A percentile compares a stretch with the other conserved stretches of the same genome.
phyloP scores from a whole-genome alignment of 2,113 vertebrate species.

The Xiphophorus couchianus region DNA sequence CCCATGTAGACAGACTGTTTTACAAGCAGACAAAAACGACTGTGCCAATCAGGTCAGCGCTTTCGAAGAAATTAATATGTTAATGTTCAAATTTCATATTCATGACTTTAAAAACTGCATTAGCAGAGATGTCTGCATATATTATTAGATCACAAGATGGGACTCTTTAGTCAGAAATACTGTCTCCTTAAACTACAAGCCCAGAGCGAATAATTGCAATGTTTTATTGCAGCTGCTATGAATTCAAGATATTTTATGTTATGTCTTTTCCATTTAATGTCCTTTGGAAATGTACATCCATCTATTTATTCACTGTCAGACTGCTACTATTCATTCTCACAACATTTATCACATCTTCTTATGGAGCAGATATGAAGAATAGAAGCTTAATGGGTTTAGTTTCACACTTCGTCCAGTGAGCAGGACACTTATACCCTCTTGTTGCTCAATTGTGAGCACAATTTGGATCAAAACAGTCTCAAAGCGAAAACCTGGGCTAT shows the following conservation, averaged over 20 bases:
- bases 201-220: not conserved
- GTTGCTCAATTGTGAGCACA: not conserved
- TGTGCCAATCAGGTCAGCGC: not conserved
- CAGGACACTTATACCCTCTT: not conserved
- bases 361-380: not conserved
- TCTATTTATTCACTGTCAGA: not conserved
- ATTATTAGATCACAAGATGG: not conserved
- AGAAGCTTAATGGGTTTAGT: not conserved
- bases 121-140: not conserved
- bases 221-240: not conserved
- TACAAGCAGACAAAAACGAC: constrained; percentile 3
- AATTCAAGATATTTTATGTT: not conserved
- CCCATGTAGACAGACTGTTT: not conserved
- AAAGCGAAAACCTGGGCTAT: too few species aligned
- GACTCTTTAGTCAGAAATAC: not conserved
- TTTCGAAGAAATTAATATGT: not conserved
- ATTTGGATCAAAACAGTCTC: not conserved
- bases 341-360: not conserved
- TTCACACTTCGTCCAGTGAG: not conserved
- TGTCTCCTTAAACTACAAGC: not conserved
- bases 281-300: not conserved
- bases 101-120: not conserved
- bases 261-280: not conserved
- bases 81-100: not conserved
- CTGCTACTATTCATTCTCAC: not conserved